Evolutionary conservation across 2,888 invertebrate species (phyloP), one percentile per base, ranked within the genome.

Genomic region (Byasa hedistus): DNA sequence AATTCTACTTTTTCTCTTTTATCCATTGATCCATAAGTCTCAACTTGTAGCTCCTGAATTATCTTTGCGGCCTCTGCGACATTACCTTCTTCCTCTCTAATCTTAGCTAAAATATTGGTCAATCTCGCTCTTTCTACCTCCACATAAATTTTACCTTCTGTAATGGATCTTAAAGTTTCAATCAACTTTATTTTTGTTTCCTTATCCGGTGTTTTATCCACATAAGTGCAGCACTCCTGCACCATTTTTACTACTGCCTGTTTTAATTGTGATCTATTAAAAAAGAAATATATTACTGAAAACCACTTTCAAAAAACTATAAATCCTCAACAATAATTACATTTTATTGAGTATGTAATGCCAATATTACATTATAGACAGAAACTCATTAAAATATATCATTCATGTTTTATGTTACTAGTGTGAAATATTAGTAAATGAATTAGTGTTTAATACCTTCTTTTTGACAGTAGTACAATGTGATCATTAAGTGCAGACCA

Each of bases 131-230:
- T 93, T 87, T 99, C 99, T 12, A 99, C 98, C 93, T 99, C 99
- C n/a, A 99, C 99, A 84, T 99, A 99, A 72, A 99, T 99, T 95
- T 99, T 99, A 72, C 99, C 99, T 82, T 98, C 99, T 0, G 99
- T 99, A 2, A 99, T 99, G 7, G 95, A 94, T 71, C 98, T 94
- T 60, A 99, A 89, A 0, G 99, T 99, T 83, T 99, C 99, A 80
- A 99, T 99, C 0, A 99, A 93, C 82, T 98, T 98, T 57, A 99
- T 94, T 91, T 96, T 97, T 0, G 95, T 95, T 73, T 98, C 98
- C 83, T 97, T 96, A 76, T 96, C 96, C 0, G 98, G 97, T 22
- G 97, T 96, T 85, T 98, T 95, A 76, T 98, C 98, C 1, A 99
- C 97, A 80, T 98, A 99, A 56, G 94, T 95, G 81, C 95, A 98